phyloP scores from a whole-genome alignment of 2,888 invertebrate genomes.

The Malacosoma neustria region DNA sequence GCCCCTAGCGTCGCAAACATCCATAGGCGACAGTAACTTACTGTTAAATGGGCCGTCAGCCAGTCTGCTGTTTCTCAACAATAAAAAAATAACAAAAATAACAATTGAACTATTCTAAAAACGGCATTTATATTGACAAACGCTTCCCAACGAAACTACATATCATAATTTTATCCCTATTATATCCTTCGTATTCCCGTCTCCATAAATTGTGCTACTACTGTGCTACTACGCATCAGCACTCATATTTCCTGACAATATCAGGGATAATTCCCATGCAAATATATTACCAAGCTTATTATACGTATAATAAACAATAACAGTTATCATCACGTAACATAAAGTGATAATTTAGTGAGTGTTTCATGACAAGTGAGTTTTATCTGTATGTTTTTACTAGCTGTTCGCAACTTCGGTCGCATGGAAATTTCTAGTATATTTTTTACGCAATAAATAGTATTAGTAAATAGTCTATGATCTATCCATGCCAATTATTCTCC shows the following conservation, averaged over 20 bases:
- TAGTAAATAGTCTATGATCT: too few relatives aligned
- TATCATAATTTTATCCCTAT: background rate
- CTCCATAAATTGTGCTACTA: background rate
- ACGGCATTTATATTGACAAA: background rate
- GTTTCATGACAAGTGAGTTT: conserved; percentile 30
- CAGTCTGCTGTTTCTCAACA: background rate
- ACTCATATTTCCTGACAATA: conserved; percentile 18
- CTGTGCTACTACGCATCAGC: background rate
- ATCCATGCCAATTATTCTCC: too few relatives aligned
- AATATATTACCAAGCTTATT: conserved; percentile 25
- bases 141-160: background rate
- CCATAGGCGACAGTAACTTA: background rate
- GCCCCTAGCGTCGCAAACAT: background rate
- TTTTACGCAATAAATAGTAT: too few relatives aligned
- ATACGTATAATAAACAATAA: conserved; percentile 41
- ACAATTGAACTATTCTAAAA: background rate
- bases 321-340: conserved; percentile 34
- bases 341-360: conserved; percentile 41
- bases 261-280: conserved; percentile 36
- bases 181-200: background rate
- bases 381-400: conserved; percentile 34
- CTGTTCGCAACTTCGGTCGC: too few relatives aligned
- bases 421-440: too few relatives aligned
- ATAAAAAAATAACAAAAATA: background rate
- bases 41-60: background rate